phyloP scores from a whole-genome alignment of 2,888 invertebrate species.

The Drosophila recens region DNA sequence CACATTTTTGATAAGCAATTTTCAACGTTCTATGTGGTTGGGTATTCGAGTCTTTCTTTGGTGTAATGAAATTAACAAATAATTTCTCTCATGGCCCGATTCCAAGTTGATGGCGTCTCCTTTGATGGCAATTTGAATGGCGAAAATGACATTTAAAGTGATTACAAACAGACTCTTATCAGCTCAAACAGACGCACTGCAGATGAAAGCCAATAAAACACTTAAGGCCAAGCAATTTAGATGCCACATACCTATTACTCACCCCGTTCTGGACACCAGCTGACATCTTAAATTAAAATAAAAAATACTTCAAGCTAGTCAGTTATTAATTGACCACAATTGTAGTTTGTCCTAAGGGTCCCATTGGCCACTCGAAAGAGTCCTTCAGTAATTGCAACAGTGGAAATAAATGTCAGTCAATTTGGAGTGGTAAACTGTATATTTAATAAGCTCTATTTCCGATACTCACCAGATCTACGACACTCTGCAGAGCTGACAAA shows the following conservation, averaged over 20 bases:
- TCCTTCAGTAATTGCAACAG: not conserved
- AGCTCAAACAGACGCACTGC: slow-evolving; percentile 43
- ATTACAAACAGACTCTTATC: slow-evolving; percentile 73
- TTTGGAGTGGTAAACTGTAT: too few species aligned
- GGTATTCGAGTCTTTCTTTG: slow-evolving; percentile 27
- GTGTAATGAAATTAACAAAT: slow-evolving; percentile 79
- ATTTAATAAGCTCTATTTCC: too few species aligned
- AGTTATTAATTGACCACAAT: not conserved
- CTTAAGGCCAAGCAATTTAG: slow-evolving; percentile 41
- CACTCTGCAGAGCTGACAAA: too few species aligned
- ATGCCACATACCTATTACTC: not conserved
- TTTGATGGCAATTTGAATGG: slow-evolving; percentile 78
- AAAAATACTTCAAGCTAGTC: not conserved
- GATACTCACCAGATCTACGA: too few species aligned
- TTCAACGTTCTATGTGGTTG: slow-evolving; percentile 55
- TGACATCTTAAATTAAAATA: not conserved
- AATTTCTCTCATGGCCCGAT: slow-evolving; percentile 61
- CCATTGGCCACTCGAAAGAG: not conserved
- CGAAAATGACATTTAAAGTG: slow-evolving; percentile 66
- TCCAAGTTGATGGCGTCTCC: slow-evolving; percentile 57
- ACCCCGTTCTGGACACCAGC: not conserved
- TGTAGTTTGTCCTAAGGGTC: not conserved
- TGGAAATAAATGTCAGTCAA: too few species aligned
- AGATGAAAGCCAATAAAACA: slow-evolving; percentile 47
- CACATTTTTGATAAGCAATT: slow-evolving; percentile 79